Base-by-base conservation (phyloP, 2,113 vertebrate genomes). In the Tenebrosternarchus preto region DNA sequence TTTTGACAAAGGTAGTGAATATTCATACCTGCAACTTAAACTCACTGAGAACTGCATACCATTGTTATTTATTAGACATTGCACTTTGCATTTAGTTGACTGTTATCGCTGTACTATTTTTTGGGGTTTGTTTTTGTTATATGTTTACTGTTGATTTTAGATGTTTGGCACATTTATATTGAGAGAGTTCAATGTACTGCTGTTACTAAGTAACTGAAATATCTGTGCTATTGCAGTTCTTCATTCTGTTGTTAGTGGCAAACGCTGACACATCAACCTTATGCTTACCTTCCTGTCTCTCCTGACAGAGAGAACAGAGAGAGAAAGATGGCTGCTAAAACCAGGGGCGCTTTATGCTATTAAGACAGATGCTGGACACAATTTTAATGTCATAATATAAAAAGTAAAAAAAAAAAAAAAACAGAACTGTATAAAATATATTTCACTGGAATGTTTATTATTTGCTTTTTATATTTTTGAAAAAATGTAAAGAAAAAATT, bases 381-480 rank as follows among this genome's bases (percentile, higher is more conserved):
- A 87, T 90, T 91, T 89, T 91, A 90, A 84, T 91, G 87, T 92
- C 88, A 90, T 75, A 80, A 76, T 70, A 61, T 73, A 86, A 73
- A 63, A 75, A 77, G 29, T 31, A 75, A 82, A 78, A 77, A 86
- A 82, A 87, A 69, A 73, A 25, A 88, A 83, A 83, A 64, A 80
- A 88, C 61, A 87, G 85, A 91, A 87, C 87, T 92, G 89, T 91
- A 91, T 83, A 90, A 93, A 92, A 90, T 92, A 91, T 91, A 92
- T 93, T 91, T 92, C 88, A 91, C 89, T 89, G 90, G 93, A 94
- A 94, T 93, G 92, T 93, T 91, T 92, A 92, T 92, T 92, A 90
- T 91, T 93, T 93, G 90, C 79, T 85, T 92, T 93, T 93, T 93
- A 88, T 92, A 92, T 92, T 92, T 94, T 92, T 92, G 86, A 92